These are phyloP conservation scores for Caenorhabditis sp. DNA, from an alignment of 2,888 invertebrate species.

Conservation along the genomic window DNA sequence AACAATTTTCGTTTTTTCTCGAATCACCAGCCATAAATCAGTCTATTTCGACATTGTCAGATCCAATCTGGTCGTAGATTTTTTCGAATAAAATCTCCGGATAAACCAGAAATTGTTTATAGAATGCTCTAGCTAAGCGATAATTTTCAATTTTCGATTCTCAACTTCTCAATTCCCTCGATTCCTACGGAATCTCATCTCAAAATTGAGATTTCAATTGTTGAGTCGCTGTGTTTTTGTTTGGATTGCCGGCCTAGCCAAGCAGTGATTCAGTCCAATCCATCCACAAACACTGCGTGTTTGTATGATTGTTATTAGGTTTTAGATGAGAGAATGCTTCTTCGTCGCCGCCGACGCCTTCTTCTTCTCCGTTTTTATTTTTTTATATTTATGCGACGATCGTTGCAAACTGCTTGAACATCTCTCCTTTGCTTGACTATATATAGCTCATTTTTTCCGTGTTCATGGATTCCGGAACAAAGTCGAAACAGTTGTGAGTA, in stretches of 20 bases:
- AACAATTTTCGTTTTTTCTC: not conserved
- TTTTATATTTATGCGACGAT: slow-evolving; percentile 37
- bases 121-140: not conserved
- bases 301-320: slow-evolving; percentile 62
- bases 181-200: not conserved
- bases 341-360: too few species aligned
- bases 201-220: too few species aligned
- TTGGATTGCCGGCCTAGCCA: not conserved
- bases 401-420: slow-evolving; percentile 34
- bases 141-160: not conserved
- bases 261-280: slow-evolving; percentile 22
- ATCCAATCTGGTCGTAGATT: slow-evolving; percentile 33
- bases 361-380: slow-evolving; percentile 18
- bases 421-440: slow-evolving; percentile 18
- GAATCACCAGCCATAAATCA: slow-evolving; percentile 29
- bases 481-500: slow-evolving; percentile 35
- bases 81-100: too few species aligned
- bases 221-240: slow-evolving; percentile 4
- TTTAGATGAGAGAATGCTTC: slow-evolving; percentile 51
- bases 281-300: slow-evolving; percentile 29
- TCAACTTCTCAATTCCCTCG: not conserved
- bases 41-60: slow-evolving; percentile 19
- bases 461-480: slow-evolving; percentile 49
- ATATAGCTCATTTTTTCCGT: slow-evolving; percentile 49
- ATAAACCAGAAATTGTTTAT: slow-evolving; percentile 48